phyloP scores from a whole-genome alignment of 1,140 invertebrate species.

The Mamestra configurata region DNA sequence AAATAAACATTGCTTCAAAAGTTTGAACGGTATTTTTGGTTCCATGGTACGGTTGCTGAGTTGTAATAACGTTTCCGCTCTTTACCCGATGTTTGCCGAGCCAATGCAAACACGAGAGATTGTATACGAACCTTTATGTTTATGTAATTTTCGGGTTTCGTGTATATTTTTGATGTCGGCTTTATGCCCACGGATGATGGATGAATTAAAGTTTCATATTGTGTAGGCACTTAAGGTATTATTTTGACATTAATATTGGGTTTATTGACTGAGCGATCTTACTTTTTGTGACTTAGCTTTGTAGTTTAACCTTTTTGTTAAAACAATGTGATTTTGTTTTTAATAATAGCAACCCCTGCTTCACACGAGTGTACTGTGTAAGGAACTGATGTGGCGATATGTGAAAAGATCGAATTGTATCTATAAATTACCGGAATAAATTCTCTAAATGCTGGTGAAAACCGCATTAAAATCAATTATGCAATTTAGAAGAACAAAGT shows the following conservation, averaged over 20 bases:
- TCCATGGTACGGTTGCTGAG: conserved; percentile 61
- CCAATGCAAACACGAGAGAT: conserved; percentile 74
- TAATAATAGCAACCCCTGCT: no score
- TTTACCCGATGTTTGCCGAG: conserved; percentile 75
- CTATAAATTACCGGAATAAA: no score
- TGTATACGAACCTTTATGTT: conserved; percentile 68
- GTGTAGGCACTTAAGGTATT: conserved; percentile 5
- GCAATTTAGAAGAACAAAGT: no score
- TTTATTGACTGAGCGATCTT: background rate
- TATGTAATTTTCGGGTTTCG: conserved; percentile 59
- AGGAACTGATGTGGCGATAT: no score
- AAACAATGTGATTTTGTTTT: no score
- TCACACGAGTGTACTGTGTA: no score
- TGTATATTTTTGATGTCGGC: conserved; percentile 57
- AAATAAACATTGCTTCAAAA: conserved; percentile 17
- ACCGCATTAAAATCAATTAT: no score
- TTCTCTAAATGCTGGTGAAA: no score
- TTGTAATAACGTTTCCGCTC: conserved; percentile 81
- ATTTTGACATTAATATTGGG: background rate
- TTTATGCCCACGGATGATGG: conserved; percentile 40
- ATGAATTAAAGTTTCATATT: conserved; percentile 32
- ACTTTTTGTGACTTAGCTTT: no score
- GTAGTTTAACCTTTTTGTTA: no score
- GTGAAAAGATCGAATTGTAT: no score
- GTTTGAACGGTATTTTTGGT: conserved; percentile 11